Evolutionary conservation across 2,113 vertebrate species (phyloP), one percentile per base, ranked within the genome.

Genomic region (Struthio camelus): DNA sequence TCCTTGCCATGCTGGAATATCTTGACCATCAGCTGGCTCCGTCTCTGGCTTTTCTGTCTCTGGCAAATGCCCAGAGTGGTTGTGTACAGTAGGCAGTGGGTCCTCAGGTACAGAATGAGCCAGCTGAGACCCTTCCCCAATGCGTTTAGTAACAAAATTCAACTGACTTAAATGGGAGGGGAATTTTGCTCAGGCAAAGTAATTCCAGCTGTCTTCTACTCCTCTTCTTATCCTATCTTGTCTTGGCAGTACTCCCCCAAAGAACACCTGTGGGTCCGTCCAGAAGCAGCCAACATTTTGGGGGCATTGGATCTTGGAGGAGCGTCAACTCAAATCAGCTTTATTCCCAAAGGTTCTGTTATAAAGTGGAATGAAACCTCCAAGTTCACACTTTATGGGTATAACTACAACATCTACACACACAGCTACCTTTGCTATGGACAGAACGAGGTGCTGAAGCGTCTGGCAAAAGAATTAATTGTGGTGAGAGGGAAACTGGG

Each of bases 401-500:
- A 97, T 20, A 76, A 93, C 71, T 98, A 98, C 90, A 82, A 56
- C 53, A 93, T 98, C 94, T 98, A 98, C 94, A 98, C 98, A 1
- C 96, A 98, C 86, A 98, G 98, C 95, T 98, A 98, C 96, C 97
- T 98, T 80, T 98, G 98, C 95, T 98, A 98, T 0, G 98, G 98
- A 20, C 98, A 98, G 79, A 91, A 98, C 1, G 97, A 98, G 95
- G 94, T 97, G 27, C 70, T 98, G 94, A 97, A 85, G 85, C 88
- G 94, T 38, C 61, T 98, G 50, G 97, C 97, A 1, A 97, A 93
- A 34, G 38, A 96, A 34, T 48, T 98, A 10, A 91, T 98, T 13
- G 51, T 13, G 98, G 98, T 98, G 89, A 96, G 97, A 46, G 48
- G 34, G n/a, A 20, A 67, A 25, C 30, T 27, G 23, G 62, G 25